Evolutionary conservation across 2,888 invertebrate species (phyloP), one percentile per base, ranked within the genome.

Genomic region (Tethea ocularis): DNA sequence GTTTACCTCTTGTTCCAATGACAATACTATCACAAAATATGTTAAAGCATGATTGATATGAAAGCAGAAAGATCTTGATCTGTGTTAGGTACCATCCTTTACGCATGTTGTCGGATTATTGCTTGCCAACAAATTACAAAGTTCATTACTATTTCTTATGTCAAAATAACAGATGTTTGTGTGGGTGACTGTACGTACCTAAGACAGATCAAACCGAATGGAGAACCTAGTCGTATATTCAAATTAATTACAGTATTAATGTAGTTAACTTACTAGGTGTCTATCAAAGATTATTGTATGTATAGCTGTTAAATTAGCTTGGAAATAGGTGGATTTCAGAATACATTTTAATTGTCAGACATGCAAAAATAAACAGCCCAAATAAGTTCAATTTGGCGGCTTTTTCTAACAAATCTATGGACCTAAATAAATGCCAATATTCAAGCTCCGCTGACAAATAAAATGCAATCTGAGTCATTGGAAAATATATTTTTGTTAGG

Each of bases 401-500:
- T 24, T 60, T 52, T n/a, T 23, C 46, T 24, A 56, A 17, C 51
- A 46, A 56, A 56, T n/a, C n/a, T n/a, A 57, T 24, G 24, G 3
- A 24, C 5, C 3, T 2, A 4, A 4, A 24, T 26, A 26, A 26
- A 26, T 26, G 26, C 3, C 26, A 26, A 6, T 26, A 26, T 26
- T 26, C 7, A 2, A 26, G 3, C 26, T 26, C 7, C 10, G 7
- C 58, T 67, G 63, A 61, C 20, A 29, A 60, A 63, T 64, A 60
- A 71, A 67, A 65, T 71, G 61, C 65, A 64, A 24, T 64, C 58
- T 53, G 60, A 54, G 60, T 63, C 62, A 64, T 63, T 57, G 63
- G 61, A 76, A 71, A 77, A 78, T 89, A 87, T 89, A 89, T 89
- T 89, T 89, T 89, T 91, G 84, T 89, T 88, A 88, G 86, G 76